Base-by-base conservation (phyloP, 2,888 invertebrate species). In the Epirrita christyi region DNA sequence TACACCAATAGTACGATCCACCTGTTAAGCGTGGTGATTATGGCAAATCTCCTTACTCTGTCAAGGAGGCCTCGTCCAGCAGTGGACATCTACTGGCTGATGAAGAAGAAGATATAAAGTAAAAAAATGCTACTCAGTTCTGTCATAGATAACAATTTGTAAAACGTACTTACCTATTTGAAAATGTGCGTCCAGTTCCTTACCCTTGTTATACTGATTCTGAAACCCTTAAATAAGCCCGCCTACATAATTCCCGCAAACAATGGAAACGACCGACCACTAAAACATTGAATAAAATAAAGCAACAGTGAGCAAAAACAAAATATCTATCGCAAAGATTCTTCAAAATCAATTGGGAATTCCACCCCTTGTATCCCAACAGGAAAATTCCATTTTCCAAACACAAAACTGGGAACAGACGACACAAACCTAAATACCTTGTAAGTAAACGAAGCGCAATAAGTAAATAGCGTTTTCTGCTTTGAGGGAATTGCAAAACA, bases 391-490 rank as follows among this genome's bases (percentile, higher is more conserved):
- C 89, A 90, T 90, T 90, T 87, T 80, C 78, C 78, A 80, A 88
- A 89, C 83, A 88, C 82, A 83, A 83, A 85, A 85, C 83, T 76
- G 85, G 68, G 76, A 79, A 84, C 81, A 83, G 80, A 82, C 85
- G 85, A 82, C 83, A 80, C 81, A 79, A 76, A 82, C 85, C 86
- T 88, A 88, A 89, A 89, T 88, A 87, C 89, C 88, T 87, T 86
- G 88, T 90, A 86, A 88, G 88, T 85, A 89, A 89, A 88, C 88
- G 88, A 87, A 81, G 83, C 88, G 84, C 85, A 86, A 86, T 89
- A 87, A 89, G 88, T 86, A 88, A 88, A 89, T 89, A 87, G 79
- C 82, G 76, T 81, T 82, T 81, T 78, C 80, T 78, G 76, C 83
- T 84, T 85, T 85, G 85, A 81, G 76, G 72, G 69, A 81, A 81